A percentile compares a stretch with the other conserved stretches of the same genome.
phyloP scores from a whole-genome alignment of 2,888 invertebrate genomes.

The Limnephilus lunatus region DNA sequence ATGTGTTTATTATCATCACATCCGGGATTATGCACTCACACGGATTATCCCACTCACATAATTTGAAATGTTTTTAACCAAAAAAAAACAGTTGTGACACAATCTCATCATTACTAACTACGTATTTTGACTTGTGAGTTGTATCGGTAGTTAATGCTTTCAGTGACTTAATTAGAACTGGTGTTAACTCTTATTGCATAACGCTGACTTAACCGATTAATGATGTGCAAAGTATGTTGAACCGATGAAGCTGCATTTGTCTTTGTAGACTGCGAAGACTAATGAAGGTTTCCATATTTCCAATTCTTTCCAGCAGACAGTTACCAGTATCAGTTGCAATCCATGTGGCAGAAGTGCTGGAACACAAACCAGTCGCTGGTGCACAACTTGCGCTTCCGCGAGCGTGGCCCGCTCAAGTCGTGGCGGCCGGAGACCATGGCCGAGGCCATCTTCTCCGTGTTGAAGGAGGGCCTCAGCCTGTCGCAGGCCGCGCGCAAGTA shows the following conservation, averaged over 20 bases:
- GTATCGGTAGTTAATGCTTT: background rate
- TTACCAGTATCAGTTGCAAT: conserved; percentile 96
- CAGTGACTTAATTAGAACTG: background rate
- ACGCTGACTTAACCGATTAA: background rate
- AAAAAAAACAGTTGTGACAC: too few species aligned
- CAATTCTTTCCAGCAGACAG: conserved; percentile 85
- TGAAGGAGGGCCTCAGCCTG: conserved; percentile 92
- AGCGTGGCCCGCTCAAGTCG: conserved; percentile 93
- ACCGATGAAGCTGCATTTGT: background rate
- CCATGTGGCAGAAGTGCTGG: conserved; percentile 98
- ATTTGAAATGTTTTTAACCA: too few species aligned
- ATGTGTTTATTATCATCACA: too few species aligned
- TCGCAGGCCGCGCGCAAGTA: conserved; percentile 95
- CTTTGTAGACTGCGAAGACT: conserved; percentile 46
- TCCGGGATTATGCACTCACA: too few species aligned
- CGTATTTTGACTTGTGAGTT: background rate
- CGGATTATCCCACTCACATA: too few species aligned
- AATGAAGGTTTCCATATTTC: conserved; percentile 59
- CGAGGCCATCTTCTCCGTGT: conserved; percentile 93
- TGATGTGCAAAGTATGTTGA: background rate
- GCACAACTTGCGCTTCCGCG: conserved; percentile 93
- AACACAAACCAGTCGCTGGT: conserved; percentile 94
- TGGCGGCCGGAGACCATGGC: conserved; percentile 98
- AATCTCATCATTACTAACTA: background rate
- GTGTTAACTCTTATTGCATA: background rate